Percentiles rank a stretch among this genome's conserved stretches.
phyloP scores from a whole-genome alignment of 64 coral and sea anemone species.

The Hydrozoanthus tunicans region DNA sequence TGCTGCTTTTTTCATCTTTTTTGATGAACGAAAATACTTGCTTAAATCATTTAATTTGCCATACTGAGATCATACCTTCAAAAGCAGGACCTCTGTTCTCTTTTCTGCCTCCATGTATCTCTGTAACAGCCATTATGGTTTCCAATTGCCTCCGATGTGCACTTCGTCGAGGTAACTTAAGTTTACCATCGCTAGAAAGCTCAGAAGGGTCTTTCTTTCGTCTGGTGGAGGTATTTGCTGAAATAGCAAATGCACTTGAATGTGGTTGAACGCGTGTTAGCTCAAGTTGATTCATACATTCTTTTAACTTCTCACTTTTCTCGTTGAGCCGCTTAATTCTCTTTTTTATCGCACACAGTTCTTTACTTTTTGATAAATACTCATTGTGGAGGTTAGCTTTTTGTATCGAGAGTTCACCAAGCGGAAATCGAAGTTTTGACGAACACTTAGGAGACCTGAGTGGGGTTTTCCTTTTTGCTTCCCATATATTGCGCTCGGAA shows the following conservation, averaged over 20 bases:
- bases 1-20: conserved; percentile 37
- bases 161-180: conserved; percentile 58
- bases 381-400: too few relatives aligned
- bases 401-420: too few relatives aligned
- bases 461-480: too few relatives aligned
- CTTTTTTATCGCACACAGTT: too few relatives aligned
- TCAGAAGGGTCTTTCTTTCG: conserved; percentile 49
- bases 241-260: conserved; percentile 44
- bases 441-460: too few relatives aligned
- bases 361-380: too few relatives aligned
- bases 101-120: conserved; percentile 57
- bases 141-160: conserved; percentile 58
- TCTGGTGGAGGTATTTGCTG: conserved; percentile 35
- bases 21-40: conserved; percentile 5
- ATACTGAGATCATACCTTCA: not conserved
- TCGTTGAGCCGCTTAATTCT: too few relatives aligned
- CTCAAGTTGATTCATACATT: not conserved
- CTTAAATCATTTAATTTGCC: not conserved
- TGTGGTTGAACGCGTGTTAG: not conserved
- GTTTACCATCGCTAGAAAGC: conserved; percentile 37
- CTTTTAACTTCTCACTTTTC: not conserved
- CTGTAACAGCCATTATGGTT: conserved; percentile 56
- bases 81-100: conserved; percentile 38
- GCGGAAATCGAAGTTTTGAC: too few relatives aligned
- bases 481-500: too few relatives aligned